These are phyloP conservation scores for Pao palembangensis DNA, from an alignment of 2,113 vertebrate genomes.

Conservation along the genomic window DNA sequence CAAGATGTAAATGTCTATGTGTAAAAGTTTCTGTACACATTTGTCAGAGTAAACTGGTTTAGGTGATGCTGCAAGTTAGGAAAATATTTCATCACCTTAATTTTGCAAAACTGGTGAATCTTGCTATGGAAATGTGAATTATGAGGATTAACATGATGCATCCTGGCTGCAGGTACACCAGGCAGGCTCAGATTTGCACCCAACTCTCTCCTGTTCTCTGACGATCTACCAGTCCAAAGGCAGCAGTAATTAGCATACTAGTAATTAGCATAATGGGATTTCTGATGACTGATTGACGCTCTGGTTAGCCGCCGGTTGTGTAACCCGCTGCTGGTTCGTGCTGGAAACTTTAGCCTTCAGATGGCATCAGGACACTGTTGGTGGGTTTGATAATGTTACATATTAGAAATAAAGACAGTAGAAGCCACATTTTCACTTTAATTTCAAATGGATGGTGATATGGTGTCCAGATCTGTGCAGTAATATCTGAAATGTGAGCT, in stretches of 20 bases:
- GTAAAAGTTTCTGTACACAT: not conserved
- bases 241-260: conserved; percentile 17
- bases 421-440: not conserved
- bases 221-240: conserved; percentile 22
- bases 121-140: not conserved
- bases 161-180: conserved; percentile 3
- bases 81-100: not conserved
- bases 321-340: conserved; percentile 11
- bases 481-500: too few species aligned
- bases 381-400: not conserved
- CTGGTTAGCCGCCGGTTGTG: conserved; percentile 21
- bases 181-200: not conserved
- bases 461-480: too few species aligned
- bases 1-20: not conserved
- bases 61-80: not conserved
- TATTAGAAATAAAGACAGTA: not conserved
- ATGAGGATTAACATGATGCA: conserved; percentile 18
- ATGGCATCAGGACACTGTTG: not conserved
- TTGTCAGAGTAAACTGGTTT: not conserved
- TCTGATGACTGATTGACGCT: conserved; percentile 30
- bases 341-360: not conserved
- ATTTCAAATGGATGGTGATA: too few species aligned
- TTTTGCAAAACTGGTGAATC: too few species aligned
- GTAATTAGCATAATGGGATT: conserved; percentile 30
- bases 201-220: not conserved